These are phyloP conservation scores for Prorops nasuta DNA, from an alignment of 1,140 invertebrate genomes.

Conservation along the genomic window DNA sequence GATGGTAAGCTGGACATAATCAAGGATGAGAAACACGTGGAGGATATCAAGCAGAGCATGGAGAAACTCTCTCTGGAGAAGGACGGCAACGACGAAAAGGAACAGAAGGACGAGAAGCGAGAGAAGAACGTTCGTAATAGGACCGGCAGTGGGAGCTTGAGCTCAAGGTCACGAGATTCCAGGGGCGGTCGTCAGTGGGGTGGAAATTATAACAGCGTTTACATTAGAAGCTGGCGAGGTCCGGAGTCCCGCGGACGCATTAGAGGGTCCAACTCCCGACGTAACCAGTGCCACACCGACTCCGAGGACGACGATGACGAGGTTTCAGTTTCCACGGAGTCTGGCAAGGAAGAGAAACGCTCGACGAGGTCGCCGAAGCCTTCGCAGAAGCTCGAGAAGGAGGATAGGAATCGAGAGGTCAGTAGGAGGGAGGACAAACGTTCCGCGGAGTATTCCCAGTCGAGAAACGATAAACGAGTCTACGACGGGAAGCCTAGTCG, in stretches of 20 bases:
- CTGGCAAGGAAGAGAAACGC: conserved; percentile 53
- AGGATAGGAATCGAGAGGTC: conserved; percentile 59
- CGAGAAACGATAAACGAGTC: conserved; percentile 39
- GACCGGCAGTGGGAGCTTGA: conserved; percentile 35
- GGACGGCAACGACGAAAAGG: conserved; percentile 40
- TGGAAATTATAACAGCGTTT: conserved; percentile 37
- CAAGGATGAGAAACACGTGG: conserved; percentile 39
- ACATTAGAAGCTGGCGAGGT: conserved; percentile 42
- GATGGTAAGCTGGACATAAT: conserved; percentile 43
- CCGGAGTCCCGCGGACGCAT: conserved; percentile 46
- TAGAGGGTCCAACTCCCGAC: conserved; percentile 39
- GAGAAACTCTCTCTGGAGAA: conserved; percentile 49
- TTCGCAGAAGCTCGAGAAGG: conserved; percentile 59
- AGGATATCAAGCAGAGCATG: conserved; percentile 42
- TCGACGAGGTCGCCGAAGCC: conserved; percentile 52
- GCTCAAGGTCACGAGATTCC: conserved; percentile 31
- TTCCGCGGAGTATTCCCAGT: conserved; percentile 26
- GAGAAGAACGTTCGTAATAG: conserved; percentile 47
- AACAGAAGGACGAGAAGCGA: conserved; percentile 47
- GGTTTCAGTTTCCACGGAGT: conserved; percentile 55
- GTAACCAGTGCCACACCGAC: conserved; percentile 57
- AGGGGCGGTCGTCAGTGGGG: conserved; percentile 41
- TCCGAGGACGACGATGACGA: conserved; percentile 64
- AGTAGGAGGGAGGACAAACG: conserved; percentile 47
- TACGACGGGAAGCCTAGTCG: conserved; percentile 49